Evolutionary conservation across 30 jellyfish, hydroid and myxozoan species (phyloP).

Genomic region (Pelagia noctiluca): DNA sequence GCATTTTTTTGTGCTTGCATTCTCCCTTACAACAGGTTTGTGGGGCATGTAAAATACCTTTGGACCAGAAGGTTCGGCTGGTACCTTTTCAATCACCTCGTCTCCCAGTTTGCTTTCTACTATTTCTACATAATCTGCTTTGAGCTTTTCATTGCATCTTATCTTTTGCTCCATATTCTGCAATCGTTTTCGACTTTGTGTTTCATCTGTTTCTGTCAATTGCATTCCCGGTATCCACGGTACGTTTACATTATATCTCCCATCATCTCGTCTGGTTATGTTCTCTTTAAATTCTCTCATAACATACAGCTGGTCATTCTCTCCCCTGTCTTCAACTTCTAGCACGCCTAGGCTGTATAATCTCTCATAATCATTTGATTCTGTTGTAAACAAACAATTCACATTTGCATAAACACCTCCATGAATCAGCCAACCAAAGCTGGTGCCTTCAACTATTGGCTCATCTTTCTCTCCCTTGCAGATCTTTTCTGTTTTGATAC

Average conservation of each 20-base stretch:
- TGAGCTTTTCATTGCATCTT: background rate
- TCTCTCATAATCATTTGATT: constrained; percentile 28
- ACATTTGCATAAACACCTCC: constrained; percentile 33
- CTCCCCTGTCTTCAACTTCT: constrained; percentile 49
- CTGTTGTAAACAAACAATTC: constrained; percentile 17
- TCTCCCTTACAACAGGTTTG: constrained; percentile 57
- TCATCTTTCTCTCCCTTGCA: constrained; percentile 27
- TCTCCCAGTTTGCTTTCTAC: constrained; percentile 17
- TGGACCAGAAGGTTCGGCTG: constrained; percentile 37
- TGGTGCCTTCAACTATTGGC: constrained; percentile 55
- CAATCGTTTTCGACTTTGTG: constrained; percentile 21
- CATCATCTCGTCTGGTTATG: constrained; percentile 13
- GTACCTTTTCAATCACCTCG: constrained; percentile 26
- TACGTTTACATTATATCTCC: constrained; percentile 38
- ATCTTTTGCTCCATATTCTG: constrained; percentile 8
- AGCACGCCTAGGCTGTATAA: constrained; percentile 35
- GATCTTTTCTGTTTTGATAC: constrained; percentile 15
- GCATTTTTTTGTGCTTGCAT: constrained; percentile 35
- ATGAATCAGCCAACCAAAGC: constrained; percentile 56
- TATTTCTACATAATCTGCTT: constrained; percentile 21
- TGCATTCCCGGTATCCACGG: constrained; percentile 39
- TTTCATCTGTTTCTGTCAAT: constrained; percentile 21
- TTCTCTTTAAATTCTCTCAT: constrained; percentile 20
- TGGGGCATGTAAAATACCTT: constrained; percentile 52
- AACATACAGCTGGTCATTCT: constrained; percentile 35